Base-by-base conservation (phyloP, 2,113 vertebrate genomes). In the Electrona antarctica region DNA sequence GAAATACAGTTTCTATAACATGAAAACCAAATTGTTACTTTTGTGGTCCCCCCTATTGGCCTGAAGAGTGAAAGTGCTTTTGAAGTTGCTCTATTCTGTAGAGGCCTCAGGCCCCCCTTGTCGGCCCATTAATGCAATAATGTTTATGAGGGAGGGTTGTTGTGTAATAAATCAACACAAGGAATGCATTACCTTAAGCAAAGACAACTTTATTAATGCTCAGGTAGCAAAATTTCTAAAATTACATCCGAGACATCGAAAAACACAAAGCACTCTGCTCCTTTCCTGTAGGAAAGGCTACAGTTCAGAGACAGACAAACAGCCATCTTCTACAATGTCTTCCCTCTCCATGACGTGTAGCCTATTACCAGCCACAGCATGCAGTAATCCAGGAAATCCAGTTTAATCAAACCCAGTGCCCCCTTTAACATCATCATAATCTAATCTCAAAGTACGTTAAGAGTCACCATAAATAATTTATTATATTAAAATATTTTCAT, bases 161-260 rank as follows among this genome's bases (percentile, higher is more conserved):
- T 41, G 33, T 41, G 33, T 41, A 41, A 41, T 41, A 41, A 41
- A 41, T 12, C 11, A 55, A 4, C 7, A 69, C 12, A 33, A 8
- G 56, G 7, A 60, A 14, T 51, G 21, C 55, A 33, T 83, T 86
- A 78, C 83, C 78, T 86, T 87, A 79, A 90, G 83, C 84, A 92
- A 90, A 85, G 66, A 90, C 85, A 69, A 84, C 82, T 93, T 91
- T 92, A 91, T 91, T 92, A 85, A 85, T 90, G 86, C 81, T 90
- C 71, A 85, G 85, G 85, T 92, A 91, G 83, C 85, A 92, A 90
- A 91, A 89, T 85, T 69, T 88, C 89, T 88, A 88, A 85, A 91
- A 88, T 87, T 67, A 91, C 88, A 87, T 87, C 82, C 87, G 28
- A 88, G 87, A 90, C 87, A 90, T 78, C 77, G 45, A 84, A 90